A percentile compares a stretch with the other conserved stretches of the same genome.
phyloP scores from a whole-genome alignment of 2,888 invertebrate genomes.

The Apamea sordens region DNA sequence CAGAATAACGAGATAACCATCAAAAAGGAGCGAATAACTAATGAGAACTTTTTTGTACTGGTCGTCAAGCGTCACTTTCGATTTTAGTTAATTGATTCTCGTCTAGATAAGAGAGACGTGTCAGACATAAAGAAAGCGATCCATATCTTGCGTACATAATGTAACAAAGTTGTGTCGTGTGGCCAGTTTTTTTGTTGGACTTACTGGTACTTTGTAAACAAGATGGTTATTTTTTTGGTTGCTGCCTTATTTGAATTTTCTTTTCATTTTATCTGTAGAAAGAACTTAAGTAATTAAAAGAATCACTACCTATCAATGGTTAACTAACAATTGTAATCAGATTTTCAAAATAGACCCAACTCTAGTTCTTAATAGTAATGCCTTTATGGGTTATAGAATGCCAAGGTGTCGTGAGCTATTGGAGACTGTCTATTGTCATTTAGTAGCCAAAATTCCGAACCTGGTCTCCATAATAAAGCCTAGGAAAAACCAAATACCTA shows the following conservation, averaged over 20 bases:
- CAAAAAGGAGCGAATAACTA: slow-evolving; percentile 48
- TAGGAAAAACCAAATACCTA: slow-evolving; percentile 52
- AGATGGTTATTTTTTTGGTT: neutral
- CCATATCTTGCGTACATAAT: slow-evolving; percentile 58
- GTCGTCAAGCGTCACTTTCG: slow-evolving; percentile 76
- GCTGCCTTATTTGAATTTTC: neutral
- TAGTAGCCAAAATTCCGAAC: slow-evolving; percentile 45
- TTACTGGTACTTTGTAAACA: slow-evolving; percentile 42
- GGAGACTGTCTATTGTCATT: neutral
- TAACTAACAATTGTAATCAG: no score
- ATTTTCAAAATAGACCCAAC: neutral
- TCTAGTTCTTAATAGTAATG: neutral
- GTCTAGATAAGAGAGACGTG: slow-evolving; percentile 77
- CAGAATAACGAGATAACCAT: slow-evolving; percentile 21
- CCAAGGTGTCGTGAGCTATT: neutral
- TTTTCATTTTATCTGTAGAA: neutral
- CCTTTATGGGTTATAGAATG: neutral
- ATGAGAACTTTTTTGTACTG: slow-evolving; percentile 69
- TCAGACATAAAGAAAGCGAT: slow-evolving; percentile 75
- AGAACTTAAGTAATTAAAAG: neutral
- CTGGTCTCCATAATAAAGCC: slow-evolving; percentile 15
- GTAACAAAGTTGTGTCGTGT: slow-evolving; percentile 50
- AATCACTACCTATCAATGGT: neutral
- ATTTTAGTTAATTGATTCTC: slow-evolving; percentile 85
- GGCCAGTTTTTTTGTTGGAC: slow-evolving; percentile 34